Base-by-base conservation (phyloP, 1,140 invertebrate genomes). In the Heliconius himera region DNA sequence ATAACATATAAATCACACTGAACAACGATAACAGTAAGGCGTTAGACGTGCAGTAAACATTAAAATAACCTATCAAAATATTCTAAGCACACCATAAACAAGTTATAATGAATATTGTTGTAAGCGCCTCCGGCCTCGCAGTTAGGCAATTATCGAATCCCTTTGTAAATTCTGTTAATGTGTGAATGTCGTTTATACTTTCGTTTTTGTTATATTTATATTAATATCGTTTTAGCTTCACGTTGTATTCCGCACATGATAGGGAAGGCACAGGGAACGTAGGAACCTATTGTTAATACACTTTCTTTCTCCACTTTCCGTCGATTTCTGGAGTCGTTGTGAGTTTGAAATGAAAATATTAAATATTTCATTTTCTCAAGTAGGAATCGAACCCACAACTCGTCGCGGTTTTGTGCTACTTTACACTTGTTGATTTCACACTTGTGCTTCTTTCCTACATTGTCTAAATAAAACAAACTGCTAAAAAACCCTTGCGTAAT, bases 71-170 rank as follows among this genome's bases (percentile, higher is more conserved):
- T 66, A 81, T 85, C 80, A 75, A 81, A 82, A 82, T 79, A 79
- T 66, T 56, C 73, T 54, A 73, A 79, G 36, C 75, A 8, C 70
- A 41, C 71, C 71, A 84, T 87, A 87, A 87, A 86, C 83, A 86
- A 83, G 38, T 70, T 74, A 70, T 86, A 83, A 85, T 84, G 80
- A 82, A 77, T 77, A 87, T 82, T 83, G 80, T 86, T 78, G 73
- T 79, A 80, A 81, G 70, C 75, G 82, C 85, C 84, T 66, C 70
- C 78, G 81, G 85, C 84, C 36, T 77, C 74, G 54, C 74, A 76
- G 70, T 80, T 76, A 41, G 66, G 74, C 74, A 80, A 79, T 76
- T 76, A 80, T 80, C 74, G 74, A 70, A 80, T 80, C 78, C 78
- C 74, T 80, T 80, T 54, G 79, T 80, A 80, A 80, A 80, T 77